Evolutionary conservation across 2,797 vertebrate species (phyloP), one percentile per base, ranked within the genome.

Genomic region (Acipenser transmontanus): DNA sequence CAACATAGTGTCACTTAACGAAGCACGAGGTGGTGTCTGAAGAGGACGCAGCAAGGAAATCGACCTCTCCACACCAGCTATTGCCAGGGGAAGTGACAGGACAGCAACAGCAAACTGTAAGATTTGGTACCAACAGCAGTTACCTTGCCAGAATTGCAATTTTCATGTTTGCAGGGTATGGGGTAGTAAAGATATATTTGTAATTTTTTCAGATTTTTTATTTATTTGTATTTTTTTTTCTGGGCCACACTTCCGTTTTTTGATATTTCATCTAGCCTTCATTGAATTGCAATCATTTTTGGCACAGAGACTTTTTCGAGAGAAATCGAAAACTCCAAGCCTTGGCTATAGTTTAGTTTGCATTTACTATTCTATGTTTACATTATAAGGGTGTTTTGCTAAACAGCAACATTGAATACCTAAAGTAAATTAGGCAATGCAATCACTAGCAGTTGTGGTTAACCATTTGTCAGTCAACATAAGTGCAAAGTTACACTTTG

Each of bases 1-100:
- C 76, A 79, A 81, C 81, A 72, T 78, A 84, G 82, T 84, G 82
- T 82, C 82, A 82, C 82, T 79, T 84, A 84, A 79, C 77, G 80
- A 84, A 84, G 82, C 80, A 82, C 75, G 82, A 84, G 73, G 82
- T 72, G 75, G 82, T 76, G 72, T 84, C 82, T 76, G 82, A 84
- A 78, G 82, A 84, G 73, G 82, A 82, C 71, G 75, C 79, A 65
- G 77, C 77, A 74, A 78, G 75, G 80, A 82, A 80, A 72, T 76
- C 77, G 64, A 80, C 82, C 79, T 82, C 79, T 65, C 75, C 79
- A 73, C 80, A 79, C 68, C 79, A 79, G 67, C 77, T 82, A 72
- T 76, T 84, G 76, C 80, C 82, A 75, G 80, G 80, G 77, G 82
- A 84, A 68, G 77, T 79, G 72, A 74, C 82, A 70, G 80, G 78